Evolutionary conservation across 2,113 vertebrate species (phyloP), one percentile per base, ranked within the genome.

Genomic region (Lichenostomus cassidix): DNA sequence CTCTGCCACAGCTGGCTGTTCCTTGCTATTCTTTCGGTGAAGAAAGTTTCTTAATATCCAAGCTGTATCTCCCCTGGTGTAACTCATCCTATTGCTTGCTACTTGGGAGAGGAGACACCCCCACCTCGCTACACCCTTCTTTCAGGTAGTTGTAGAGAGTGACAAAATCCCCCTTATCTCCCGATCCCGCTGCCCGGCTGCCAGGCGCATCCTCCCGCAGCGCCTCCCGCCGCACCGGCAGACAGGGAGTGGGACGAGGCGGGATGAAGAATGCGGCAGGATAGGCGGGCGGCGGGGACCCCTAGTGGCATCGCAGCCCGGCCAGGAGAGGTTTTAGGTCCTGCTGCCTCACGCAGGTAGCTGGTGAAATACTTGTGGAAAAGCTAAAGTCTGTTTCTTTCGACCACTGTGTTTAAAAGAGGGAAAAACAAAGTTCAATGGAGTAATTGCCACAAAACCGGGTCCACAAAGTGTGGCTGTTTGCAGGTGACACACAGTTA

Each of bases 21-120:
- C 28, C 33, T 29, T 39, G 10, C 23, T 39, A 18, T 59, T 12
- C 39, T 64, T 58, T 53, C 1, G 3, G 14, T 18, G 33, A 68
- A 41, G n/a, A 31, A 75, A 75, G 9, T 75, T 75, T 83, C 29
- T 20, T 60, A 29, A 53, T 18, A n/a, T 12, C 16, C 53, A 29
- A 22, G 14, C 29, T 39, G 0, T 17, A 42, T 39, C 12, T 25
- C 9, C n/a, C 24, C 7, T n/a, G 9, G 5, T 18, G 39, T 41
- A 75, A 42, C 39, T 68, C 37, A 39, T 64, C 10, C 69, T 68
- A 21, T 68, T 41, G 5, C 62, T 46, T 39, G 39, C 53, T n/a
- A 0, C 22, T 3, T 29, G 53, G 19, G 24, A 75, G 31, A 27
- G 60, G 28, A 46, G 28, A 20, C 16, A 33, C 5, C 7, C 23